Conservation (phyloP, 2,113 vertebrate species). For the Serinus canaria region DNA sequence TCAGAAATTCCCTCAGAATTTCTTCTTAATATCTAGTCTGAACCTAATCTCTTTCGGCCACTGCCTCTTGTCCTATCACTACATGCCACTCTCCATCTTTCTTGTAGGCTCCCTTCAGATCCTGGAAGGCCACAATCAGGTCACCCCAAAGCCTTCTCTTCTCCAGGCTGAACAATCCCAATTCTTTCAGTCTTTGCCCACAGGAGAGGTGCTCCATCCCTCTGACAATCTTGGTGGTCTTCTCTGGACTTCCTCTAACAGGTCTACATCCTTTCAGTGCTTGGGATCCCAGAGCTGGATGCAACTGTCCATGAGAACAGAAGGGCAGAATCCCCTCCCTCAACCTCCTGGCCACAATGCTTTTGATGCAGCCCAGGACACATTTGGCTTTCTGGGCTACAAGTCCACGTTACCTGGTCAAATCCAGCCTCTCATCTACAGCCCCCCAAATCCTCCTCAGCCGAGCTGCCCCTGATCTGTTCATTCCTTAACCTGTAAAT, state of each 20-base stretch:
- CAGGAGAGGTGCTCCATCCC: background rate
- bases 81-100: background rate
- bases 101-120: background rate
- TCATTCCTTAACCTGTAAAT: background rate
- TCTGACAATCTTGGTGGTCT: background rate
- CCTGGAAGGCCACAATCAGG: background rate
- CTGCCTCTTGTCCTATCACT: background rate
- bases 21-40: background rate
- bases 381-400: fast-evolving
- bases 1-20: background rate
- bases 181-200: background rate
- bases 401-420: background rate
- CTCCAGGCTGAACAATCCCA: background rate
- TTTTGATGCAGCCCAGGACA: background rate
- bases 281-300: background rate
- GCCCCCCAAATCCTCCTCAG: fast-evolving
- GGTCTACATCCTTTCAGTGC: background rate
- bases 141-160: background rate
- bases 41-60: background rate
- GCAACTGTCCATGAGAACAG: background rate
- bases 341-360: fast-evolving
- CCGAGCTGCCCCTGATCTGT: background rate
- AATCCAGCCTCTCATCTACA: background rate
- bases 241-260: background rate
- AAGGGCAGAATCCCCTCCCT: background rate